Evolutionary conservation across 2,888 invertebrate species (phyloP), one percentile per base, ranked within the genome.

Genomic region (Leptopterna dolabrata): DNA sequence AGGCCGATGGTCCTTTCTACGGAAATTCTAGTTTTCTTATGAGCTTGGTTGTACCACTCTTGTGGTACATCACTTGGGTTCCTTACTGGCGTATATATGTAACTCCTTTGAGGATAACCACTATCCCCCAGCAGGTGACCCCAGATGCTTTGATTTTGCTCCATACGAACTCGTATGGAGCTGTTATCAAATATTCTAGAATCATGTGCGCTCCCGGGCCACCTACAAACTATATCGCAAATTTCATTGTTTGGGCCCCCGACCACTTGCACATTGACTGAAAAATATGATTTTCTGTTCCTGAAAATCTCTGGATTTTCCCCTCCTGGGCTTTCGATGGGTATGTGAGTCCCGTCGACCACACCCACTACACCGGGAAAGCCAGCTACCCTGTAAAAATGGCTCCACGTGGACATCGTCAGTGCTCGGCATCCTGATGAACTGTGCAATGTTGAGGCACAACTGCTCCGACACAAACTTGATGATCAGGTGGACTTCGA

Each of bases 261-360:
- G 11, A 71, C 71, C 6, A 71, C 29, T 24, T 76, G 76, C 0
- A 76, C 43, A 14, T 76, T 76, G 3, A 76, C 0, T 1, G 76
- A 76, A 24, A 76, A 76, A 24, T 76, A 76, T 3, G 30, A 29
- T 76, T 45, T 76, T 24, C 76, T 1, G 13, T 76, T 43, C 9
- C 76, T 13, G 14, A 76, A 76, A 1, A 45, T 11, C 19, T 76
- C 76, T 1, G 43, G 4, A 16, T 73, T 4, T 9, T 43, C 43
- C 11, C 76, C 76, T n/a, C 76, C 76, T 45, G 76, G 76, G 43
- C 45, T 76, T 6, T 14, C 43, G n/a, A 76, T 76, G 2, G 76
- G 76, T 16, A 76, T 19, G 36, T 16, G 76, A 24, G 76, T 76
- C 0, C 76, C 76, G 14, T 76, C 41, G 11, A 76, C 45, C 43